phyloP scores from a whole-genome alignment of 2,113 vertebrate species.

The Pimephales promelas region DNA sequence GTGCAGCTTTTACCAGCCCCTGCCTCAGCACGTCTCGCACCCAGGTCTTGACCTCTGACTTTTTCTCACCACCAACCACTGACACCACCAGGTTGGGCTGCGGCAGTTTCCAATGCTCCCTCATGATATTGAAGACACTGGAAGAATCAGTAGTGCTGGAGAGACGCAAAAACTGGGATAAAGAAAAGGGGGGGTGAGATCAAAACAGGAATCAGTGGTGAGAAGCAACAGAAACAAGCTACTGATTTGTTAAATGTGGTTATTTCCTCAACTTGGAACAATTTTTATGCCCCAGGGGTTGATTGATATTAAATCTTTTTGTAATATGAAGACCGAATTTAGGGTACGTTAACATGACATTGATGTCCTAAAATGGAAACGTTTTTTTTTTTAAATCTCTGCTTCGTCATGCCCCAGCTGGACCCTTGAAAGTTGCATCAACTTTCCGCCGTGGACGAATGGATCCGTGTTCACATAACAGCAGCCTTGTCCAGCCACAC shows the following conservation, averaged over 20 bases:
- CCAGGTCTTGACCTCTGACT: conserved; percentile 80
- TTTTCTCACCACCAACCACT: conserved; percentile 81
- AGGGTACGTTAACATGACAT: no score
- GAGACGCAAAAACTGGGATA: conserved; percentile 82
- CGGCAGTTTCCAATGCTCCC: conserved; percentile 78
- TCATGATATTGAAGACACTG: conserved; percentile 80
- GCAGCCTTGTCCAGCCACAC: no score
- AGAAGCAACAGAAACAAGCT: neutral
- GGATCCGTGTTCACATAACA: no score
- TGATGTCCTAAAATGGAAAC: no score
- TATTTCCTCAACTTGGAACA: neutral
- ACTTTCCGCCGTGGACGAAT: no score
- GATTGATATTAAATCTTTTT: neutral
- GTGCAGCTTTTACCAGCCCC: conserved; percentile 86
- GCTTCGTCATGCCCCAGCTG: no score
- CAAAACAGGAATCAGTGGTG: neutral
- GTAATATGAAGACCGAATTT: neutral
- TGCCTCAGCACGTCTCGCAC: conserved; percentile 85
- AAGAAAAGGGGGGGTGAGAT: neutral
- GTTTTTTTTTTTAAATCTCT: no score
- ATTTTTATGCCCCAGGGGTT: neutral
- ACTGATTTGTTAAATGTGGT: no score
- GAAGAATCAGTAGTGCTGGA: conserved; percentile 80
- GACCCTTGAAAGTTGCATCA: no score
- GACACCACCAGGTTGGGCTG: conserved; percentile 88